Base-by-base conservation (phyloP, 2,888 invertebrate genomes). In the Hirtodrosophila trivittata region DNA sequence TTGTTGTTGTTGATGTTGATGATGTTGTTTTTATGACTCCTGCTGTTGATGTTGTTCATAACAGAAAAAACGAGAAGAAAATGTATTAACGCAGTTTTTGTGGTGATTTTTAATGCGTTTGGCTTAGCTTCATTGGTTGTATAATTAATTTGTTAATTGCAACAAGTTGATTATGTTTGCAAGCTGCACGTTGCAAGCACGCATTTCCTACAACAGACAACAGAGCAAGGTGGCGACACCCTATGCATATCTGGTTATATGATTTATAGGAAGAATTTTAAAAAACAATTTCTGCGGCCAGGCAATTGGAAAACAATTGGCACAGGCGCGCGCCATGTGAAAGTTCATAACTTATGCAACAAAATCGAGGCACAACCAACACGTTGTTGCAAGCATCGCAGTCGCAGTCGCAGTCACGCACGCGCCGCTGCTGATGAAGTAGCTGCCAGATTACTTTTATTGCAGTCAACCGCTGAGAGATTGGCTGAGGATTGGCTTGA, bases 381-480 rank as follows among this genome's bases (percentile, higher is more conserved):
- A 63, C 58, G 68, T 63, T 58, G 68, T 63, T 58, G 63, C 56
- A 47, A 49, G 57, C 37, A 13, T 18, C 49, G 47, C 55, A 35
- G 42, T 50, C 49, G 16, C 12, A 50, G 47, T 39, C 55, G 56
- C 38, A 47, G 80, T 77, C 83, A 82, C 82, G 81, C 82, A 81
- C 80, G 83, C 71, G 80, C 62, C 57, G 39, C n/a, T 10, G 59
- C 70, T 66, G 78, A 77, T 71, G 71, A 82, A 82, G 80, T 76
- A 74, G 82, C 77, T 69, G 60, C 66, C 54, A 82, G 74, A 81
- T 82, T 77, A 76, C 63, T 64, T 78, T 81, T 64, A 74, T 76
- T 78, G 46, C 56, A 50, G 37, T 30, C 76, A 54, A 56, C 49
- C 41, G 43, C 45, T 50, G 54, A 16, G 28, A 51, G 35, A 66